A percentile compares a stretch with the other conserved stretches of the same genome.
These are phyloP conservation scores for Neolamprologus hecqui DNA, from an alignment of 2,113 vertebrate species.

Conservation along the genomic window DNA sequence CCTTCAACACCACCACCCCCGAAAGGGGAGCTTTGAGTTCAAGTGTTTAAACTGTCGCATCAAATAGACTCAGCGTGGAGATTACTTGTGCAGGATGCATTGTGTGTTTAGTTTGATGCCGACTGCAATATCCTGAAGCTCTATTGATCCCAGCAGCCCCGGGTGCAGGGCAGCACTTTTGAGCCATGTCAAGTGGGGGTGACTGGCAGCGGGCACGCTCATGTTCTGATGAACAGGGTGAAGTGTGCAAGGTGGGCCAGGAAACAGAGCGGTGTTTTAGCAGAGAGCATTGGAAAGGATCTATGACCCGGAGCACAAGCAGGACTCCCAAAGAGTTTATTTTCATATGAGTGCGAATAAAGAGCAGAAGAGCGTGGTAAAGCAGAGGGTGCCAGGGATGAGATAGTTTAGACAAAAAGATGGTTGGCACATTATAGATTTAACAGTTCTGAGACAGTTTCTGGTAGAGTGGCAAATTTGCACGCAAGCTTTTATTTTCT, in stretches of 20 bases:
- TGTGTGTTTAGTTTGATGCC: constrained; percentile 77
- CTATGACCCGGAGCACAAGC: not conserved
- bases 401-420: not conserved
- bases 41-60: constrained; percentile 83
- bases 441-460: not conserved
- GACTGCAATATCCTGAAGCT: constrained; percentile 80
- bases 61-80: constrained; percentile 64
- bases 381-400: not conserved
- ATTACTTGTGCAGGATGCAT: constrained; percentile 68
- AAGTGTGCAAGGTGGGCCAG: constrained; percentile 4
- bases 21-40: constrained; percentile 60
- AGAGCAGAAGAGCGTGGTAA: not conserved
- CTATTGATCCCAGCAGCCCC: constrained; percentile 58
- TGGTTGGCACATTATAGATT: not conserved
- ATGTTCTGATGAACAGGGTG: not conserved
- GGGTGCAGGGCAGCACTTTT: not conserved
- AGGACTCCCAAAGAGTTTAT: not conserved
- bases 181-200: constrained; percentile 15
- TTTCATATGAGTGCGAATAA: not conserved
- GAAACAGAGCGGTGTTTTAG: constrained; percentile 9
- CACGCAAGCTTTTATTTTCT: not conserved
- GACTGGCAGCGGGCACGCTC: not conserved
- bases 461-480: not conserved
- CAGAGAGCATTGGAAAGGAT: not conserved
- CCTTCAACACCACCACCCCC: not conserved